Conservation (phyloP, 37 sponge, comb jelly and placozoan species). For the Eunapius fragilis region DNA sequence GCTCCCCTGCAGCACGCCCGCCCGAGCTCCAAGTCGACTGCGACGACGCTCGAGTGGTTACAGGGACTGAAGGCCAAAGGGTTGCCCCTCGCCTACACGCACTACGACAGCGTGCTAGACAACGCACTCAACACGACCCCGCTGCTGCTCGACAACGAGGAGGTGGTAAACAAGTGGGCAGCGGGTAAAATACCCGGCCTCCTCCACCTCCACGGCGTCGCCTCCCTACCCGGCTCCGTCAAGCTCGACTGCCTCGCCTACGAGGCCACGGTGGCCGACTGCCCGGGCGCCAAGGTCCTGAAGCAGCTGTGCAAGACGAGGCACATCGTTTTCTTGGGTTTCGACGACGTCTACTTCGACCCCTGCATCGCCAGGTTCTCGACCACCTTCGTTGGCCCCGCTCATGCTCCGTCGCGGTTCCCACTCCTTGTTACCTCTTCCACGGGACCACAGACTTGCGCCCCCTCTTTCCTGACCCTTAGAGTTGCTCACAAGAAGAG, state of each 20-base stretch:
- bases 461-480: conserved; percentile 22
- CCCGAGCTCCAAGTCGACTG: conserved; percentile 1
- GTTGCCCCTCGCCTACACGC: conserved; percentile 36
- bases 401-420: background rate
- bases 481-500: background rate
- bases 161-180: conserved; percentile 40
- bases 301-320: conserved; percentile 34
- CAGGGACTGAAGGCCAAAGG: conserved; percentile 27
- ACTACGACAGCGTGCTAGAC: conserved; percentile 45
- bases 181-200: conserved; percentile 8
- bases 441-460: background rate
- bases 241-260: conserved; percentile 42
- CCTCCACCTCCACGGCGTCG: conserved; percentile 54
- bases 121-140: conserved; percentile 16
- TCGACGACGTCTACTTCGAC: conserved; percentile 42
- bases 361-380: conserved; percentile 55
- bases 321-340: conserved; percentile 42
- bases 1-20: conserved; percentile 6
- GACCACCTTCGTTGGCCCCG: conserved; percentile 11
- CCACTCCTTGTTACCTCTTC: conserved; percentile 9
- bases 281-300: conserved; percentile 19
- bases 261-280: conserved; percentile 7
- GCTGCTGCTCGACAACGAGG: conserved; percentile 30
- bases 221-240: conserved; percentile 15
- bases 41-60: conserved; percentile 27